Evolutionary conservation across 2,888 invertebrate genomes (phyloP).

Genomic region (Gari tellinella): DNA sequence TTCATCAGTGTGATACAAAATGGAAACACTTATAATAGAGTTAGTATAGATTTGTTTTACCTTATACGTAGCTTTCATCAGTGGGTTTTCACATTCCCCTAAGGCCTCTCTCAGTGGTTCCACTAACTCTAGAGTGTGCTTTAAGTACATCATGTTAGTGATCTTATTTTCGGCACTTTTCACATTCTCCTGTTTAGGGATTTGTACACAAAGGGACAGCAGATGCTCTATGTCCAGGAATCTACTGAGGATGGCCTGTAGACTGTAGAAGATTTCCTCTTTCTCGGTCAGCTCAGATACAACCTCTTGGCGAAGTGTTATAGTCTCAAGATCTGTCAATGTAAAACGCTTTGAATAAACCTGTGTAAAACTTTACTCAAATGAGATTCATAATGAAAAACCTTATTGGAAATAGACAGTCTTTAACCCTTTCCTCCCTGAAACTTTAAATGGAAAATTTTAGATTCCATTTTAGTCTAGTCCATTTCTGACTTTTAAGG

Average conservation of each 20-base stretch:
- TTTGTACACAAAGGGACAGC: slow-evolving; percentile 85
- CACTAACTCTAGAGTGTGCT: slow-evolving; percentile 90
- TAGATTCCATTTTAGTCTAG: too few species aligned
- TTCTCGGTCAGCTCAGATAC: slow-evolving; percentile 91
- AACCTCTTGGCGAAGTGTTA: slow-evolving; percentile 90
- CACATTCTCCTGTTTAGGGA: slow-evolving; percentile 84
- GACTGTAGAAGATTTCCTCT: slow-evolving; percentile 87
- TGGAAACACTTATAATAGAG: too few species aligned
- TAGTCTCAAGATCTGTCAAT: slow-evolving; percentile 86
- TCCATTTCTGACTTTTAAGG: too few species aligned
- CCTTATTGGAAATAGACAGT: too few species aligned
- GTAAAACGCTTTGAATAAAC: too few species aligned
- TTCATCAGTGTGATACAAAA: too few species aligned
- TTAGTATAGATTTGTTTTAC: too few species aligned
- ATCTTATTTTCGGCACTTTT: slow-evolving; percentile 90
- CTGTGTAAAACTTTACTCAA: too few species aligned
- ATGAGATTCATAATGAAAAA: too few species aligned
- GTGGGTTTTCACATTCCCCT: slow-evolving; percentile 86
- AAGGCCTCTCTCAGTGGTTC: slow-evolving; percentile 88
- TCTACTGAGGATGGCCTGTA: slow-evolving; percentile 86
- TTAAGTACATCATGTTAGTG: slow-evolving; percentile 91
- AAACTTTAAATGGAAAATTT: too few species aligned
- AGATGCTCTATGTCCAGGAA: slow-evolving; percentile 92
- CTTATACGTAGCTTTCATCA: slow-evolving; percentile 87
- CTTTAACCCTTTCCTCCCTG: too few species aligned